phyloP scores from a whole-genome alignment of 1,140 invertebrate species.

The Drosophila pruinosa region DNA sequence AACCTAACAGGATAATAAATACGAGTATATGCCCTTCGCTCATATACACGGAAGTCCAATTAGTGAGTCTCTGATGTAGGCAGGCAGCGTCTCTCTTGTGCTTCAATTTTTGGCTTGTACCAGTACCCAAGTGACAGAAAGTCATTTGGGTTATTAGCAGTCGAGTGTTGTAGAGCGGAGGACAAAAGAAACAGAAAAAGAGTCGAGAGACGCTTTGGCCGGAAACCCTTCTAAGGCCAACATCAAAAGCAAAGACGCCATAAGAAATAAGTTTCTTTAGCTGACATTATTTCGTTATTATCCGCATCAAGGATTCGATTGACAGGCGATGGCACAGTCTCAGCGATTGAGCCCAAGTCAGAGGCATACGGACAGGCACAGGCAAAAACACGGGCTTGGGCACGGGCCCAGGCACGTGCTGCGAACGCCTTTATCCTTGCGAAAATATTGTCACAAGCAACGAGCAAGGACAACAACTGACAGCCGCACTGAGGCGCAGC shows the following conservation, averaged over 20 bases:
- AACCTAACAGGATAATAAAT: not conserved
- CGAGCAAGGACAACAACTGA: slow-evolving; percentile 48
- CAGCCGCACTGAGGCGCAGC: slow-evolving; percentile 31
- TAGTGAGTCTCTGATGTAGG: slow-evolving; percentile 25
- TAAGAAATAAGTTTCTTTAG: slow-evolving; percentile 52
- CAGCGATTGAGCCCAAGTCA: not conserved
- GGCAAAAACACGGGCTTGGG: slow-evolving; percentile 16
- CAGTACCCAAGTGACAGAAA: slow-evolving; percentile 66
- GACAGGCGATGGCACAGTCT: slow-evolving; percentile 49
- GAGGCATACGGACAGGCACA: slow-evolving; percentile 54
- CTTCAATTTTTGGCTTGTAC: slow-evolving; percentile 20
- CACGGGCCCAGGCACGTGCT: slow-evolving; percentile 70
- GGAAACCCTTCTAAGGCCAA: slow-evolving; percentile 62
- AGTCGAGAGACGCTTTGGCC: not conserved
- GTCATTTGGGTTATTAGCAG: slow-evolving; percentile 77
- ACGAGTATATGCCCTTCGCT: not conserved
- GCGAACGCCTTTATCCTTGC: slow-evolving; percentile 71
- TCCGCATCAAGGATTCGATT: slow-evolving; percentile 79
- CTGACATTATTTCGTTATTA: slow-evolving; percentile 81
- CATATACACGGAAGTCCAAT: slow-evolving; percentile 32
- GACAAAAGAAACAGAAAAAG: not conserved
- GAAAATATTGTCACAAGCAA: slow-evolving; percentile 75
- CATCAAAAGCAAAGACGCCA: slow-evolving; percentile 48
- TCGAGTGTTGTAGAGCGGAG: slow-evolving; percentile 23
- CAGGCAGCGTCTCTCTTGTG: slow-evolving; percentile 6